Evolutionary conservation across 1,140 invertebrate species (phyloP), one percentile per base, ranked within the genome.

Genomic region (Phthorimaea operculella): DNA sequence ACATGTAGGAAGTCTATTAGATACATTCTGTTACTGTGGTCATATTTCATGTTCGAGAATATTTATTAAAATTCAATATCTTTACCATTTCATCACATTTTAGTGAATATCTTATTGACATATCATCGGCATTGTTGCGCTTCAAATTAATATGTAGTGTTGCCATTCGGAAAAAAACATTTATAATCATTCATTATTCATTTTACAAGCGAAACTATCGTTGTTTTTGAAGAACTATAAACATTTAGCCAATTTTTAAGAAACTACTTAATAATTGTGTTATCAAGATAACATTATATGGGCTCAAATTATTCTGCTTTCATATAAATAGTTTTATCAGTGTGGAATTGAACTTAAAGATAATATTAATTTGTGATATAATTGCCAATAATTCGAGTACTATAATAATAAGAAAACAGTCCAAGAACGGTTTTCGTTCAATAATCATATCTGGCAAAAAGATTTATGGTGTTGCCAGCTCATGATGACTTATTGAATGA

Each of bases 111-210:
- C 63, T 28, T 76, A 73, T 66, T 59, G 44, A 80, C 79, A 80
- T 83, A 83, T 82, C 79, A 78, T 77, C 70, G 55, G 68, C 76
- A 74, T 83, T 80, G 76, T 79, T 80, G 71, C 68, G 74, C 76
- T 78, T 79, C 69, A 66, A 68, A 73, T 69, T 61, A 68, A 65
- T 68, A 70, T 60, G 61, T 64, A 64, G 60, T 79, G 68, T 78
- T 74, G 72, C 71, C 55, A 72, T 60, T 48, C 54, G 44, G 10
- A 12, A 5, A 39, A 39, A 39, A 10, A 4, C 10, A 39, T 12
- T 39, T 39, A 34, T 34, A 39, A 10, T 39, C 10, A 12, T 47
- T 42, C n/a, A n/a, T n/a, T n/a, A n/a, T 42, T 14, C 4, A 42
- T 42, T 42, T n/a, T 42, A 11, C 39, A 42, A n/a, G 14, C 39